These are phyloP conservation scores for Anthoscopus minutus DNA, from an alignment of 2,113 vertebrate species.

Conservation along the genomic window DNA sequence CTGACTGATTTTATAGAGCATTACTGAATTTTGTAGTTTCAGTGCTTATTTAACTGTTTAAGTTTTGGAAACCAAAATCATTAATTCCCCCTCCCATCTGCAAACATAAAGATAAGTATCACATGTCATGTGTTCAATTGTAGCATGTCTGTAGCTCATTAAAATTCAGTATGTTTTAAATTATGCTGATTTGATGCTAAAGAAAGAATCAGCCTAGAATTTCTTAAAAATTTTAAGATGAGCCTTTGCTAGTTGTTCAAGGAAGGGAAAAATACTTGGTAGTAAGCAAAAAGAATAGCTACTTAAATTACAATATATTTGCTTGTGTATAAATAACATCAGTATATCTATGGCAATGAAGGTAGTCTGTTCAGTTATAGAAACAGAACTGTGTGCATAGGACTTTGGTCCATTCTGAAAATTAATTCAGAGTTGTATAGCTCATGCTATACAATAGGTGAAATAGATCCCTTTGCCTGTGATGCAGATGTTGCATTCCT, in stretches of 20 bases:
- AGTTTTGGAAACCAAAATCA: background rate
- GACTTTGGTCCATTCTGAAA: background rate
- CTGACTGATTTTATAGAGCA: background rate
- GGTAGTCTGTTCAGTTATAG: background rate
- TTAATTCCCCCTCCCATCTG: background rate
- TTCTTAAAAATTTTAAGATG: background rate
- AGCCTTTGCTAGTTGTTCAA: background rate
- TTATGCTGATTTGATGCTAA: background rate
- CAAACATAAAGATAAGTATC: background rate
- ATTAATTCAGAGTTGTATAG: background rate
- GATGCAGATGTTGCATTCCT: background rate
- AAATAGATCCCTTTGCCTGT: background rate
- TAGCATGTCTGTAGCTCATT: background rate
- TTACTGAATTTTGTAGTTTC: background rate
- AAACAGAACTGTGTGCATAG: background rate
- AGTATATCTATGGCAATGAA: background rate
- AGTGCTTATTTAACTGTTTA: background rate
- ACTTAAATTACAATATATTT: background rate
- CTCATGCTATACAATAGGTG: background rate
- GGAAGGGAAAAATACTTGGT: background rate
- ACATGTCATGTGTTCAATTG: background rate
- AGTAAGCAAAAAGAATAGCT: background rate
- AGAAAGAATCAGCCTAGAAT: background rate
- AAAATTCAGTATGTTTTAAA: background rate
- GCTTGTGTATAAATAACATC: background rate